These are phyloP conservation scores for Cisticola juncidis DNA, from an alignment of 2,113 vertebrate species.

Conservation along the genomic window DNA sequence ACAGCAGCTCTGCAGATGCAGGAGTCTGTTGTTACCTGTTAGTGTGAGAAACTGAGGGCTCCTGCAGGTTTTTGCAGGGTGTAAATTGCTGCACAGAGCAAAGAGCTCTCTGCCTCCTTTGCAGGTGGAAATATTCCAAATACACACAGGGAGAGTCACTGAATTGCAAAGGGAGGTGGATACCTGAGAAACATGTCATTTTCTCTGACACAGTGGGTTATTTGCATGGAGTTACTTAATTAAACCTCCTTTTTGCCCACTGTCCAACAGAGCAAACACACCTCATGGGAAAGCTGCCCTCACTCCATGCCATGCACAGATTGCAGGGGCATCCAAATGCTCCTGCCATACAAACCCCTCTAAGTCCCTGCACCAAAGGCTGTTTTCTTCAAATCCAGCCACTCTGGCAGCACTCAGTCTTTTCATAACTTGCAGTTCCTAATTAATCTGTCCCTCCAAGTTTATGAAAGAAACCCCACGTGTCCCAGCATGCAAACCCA, in stretches of 20 bases:
- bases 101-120: background rate
- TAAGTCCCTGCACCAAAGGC: background rate
- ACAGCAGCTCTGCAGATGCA: background rate
- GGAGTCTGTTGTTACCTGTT: fast-evolving
- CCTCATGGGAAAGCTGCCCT: background rate
- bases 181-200: background rate
- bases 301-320: background rate
- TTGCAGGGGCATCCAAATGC: background rate
- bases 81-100: background rate
- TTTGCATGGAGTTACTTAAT: background rate
- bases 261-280: background rate
- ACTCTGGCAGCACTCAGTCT: background rate
- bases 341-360: background rate
- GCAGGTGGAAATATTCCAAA: background rate
- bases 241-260: background rate
- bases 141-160: background rate
- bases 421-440: background rate
- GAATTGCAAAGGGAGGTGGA: background rate
- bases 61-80: background rate
- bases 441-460: background rate
- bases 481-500: background rate
- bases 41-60: background rate
- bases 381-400: background rate
- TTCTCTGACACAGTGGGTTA: background rate
- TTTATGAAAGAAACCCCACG: fast-evolving